A percentile compares a stretch with the other conserved stretches of the same genome.
Conservation (phyloP, 2,888 invertebrate species). For the Drosophila engyochracea region DNA sequence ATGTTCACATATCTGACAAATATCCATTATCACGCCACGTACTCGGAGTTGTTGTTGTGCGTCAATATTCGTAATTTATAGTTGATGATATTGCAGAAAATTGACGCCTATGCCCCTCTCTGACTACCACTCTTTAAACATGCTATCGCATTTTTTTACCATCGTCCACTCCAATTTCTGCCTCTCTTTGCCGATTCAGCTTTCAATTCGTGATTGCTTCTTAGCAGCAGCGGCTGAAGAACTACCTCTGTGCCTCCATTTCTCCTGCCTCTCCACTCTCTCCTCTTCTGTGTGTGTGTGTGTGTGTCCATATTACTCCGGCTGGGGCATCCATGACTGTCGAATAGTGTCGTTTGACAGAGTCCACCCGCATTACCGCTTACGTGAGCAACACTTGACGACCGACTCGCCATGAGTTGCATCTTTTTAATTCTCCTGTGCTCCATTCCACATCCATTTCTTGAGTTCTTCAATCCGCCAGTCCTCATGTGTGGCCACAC, state of each 20-base stretch:
- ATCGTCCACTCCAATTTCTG: constrained; percentile 31
- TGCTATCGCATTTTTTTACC: constrained; percentile 19
- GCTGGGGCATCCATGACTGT: constrained; percentile 60
- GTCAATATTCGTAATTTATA: constrained; percentile 80
- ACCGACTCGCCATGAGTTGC: constrained; percentile 68
- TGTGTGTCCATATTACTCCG: constrained; percentile 29
- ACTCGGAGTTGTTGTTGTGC: constrained; percentile 58
- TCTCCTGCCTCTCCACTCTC: too few species aligned
- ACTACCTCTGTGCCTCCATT: constrained; percentile 22
- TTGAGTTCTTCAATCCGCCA: neutral
- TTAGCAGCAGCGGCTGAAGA: constrained; percentile 59
- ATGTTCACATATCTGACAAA: constrained; percentile 80
- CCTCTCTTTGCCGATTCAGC: constrained; percentile 76
- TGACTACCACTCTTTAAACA: neutral
- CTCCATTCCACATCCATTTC: too few species aligned
- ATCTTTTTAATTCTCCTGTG: constrained; percentile 39
- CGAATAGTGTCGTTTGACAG: constrained; percentile 46
- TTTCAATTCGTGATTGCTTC: constrained; percentile 78
- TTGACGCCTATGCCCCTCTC: constrained; percentile 12
- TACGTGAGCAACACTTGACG: constrained; percentile 60
- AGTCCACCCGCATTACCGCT: constrained; percentile 45
- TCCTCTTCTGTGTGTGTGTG: constrained; percentile 4
- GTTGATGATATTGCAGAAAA: constrained; percentile 80
- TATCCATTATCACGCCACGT: constrained; percentile 82
- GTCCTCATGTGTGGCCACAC: neutral